Conservation (phyloP, 2,113 vertebrate species). For the Rhinichthys klamathensis region DNA sequence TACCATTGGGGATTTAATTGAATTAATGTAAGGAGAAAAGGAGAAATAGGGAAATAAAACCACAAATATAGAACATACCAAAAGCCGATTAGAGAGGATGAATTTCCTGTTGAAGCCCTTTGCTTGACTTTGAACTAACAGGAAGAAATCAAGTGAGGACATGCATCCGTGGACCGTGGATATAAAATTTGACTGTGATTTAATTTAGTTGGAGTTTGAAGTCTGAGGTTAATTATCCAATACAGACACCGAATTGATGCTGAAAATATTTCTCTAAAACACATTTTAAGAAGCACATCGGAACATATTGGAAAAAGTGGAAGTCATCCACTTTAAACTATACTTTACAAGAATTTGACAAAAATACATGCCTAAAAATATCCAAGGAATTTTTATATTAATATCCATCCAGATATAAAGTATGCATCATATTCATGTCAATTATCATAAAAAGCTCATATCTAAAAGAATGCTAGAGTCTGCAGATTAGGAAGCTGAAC, state of each 20-base stretch:
- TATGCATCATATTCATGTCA: neutral
- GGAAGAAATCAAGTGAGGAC: conserved; percentile 11
- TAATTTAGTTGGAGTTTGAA: neutral
- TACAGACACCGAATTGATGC: neutral
- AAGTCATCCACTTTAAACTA: neutral
- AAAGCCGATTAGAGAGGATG: neutral
- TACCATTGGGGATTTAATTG: neutral
- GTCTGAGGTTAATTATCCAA: conserved; percentile 10
- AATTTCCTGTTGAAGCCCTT: neutral
- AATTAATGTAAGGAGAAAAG: neutral
- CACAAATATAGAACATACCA: neutral
- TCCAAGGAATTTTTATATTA: neutral
- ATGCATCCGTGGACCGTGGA: neutral
- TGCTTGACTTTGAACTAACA: neutral
- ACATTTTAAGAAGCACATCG: neutral
- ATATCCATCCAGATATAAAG: neutral
- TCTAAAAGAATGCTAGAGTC: neutral
- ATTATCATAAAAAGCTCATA: neutral
- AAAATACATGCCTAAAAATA: neutral
- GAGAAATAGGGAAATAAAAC: neutral
- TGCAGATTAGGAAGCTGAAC: neutral
- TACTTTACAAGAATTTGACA: neutral
- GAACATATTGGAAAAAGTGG: neutral
- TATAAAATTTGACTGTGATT: neutral
- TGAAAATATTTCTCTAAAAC: neutral